Percentiles rank a stretch among this genome's conserved stretches.
Evolutionary conservation across 2,888 invertebrate species (phyloP).

Genomic region (Gibbula magus): DNA sequence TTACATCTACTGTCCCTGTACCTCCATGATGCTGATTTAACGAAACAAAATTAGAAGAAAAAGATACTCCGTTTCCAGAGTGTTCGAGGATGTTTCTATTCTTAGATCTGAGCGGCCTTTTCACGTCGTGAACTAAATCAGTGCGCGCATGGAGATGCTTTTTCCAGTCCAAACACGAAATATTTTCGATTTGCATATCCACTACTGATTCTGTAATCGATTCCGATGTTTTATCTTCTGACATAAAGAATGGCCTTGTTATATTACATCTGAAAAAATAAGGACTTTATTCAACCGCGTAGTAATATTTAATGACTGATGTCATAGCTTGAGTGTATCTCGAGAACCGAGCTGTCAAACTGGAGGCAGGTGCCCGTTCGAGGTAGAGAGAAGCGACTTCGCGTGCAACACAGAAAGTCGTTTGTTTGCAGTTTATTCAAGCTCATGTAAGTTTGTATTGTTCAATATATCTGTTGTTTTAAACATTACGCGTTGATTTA

Average conservation of each 20-base stretch:
- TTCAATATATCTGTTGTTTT: no score
- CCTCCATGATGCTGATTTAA: conserved; percentile 46
- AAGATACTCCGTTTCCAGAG: conserved; percentile 13
- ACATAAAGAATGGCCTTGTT: no score
- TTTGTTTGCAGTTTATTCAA: no score
- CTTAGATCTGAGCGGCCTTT: background rate
- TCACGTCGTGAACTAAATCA: background rate
- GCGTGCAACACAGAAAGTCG: no score
- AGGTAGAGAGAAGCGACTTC: background rate
- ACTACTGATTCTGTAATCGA: no score
- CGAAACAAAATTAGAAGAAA: conserved; percentile 34
- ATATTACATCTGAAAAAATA: no score
- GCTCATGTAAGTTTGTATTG: no score
- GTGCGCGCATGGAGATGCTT: no score
- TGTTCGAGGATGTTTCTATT: conserved; percentile 2
- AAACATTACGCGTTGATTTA: no score
- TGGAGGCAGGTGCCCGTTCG: conserved; percentile 36
- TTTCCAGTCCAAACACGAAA: no score
- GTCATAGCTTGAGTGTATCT: background rate
- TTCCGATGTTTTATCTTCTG: no score
- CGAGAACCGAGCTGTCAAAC: conserved; percentile 34
- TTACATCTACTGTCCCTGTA: conserved; percentile 53
- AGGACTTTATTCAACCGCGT: background rate
- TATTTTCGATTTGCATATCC: no score
- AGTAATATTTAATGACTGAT: background rate